Evolutionary conservation across 1,140 invertebrate genomes (phyloP), one percentile per base, ranked within the genome.

Genomic region (Oscheius sp.): DNA sequence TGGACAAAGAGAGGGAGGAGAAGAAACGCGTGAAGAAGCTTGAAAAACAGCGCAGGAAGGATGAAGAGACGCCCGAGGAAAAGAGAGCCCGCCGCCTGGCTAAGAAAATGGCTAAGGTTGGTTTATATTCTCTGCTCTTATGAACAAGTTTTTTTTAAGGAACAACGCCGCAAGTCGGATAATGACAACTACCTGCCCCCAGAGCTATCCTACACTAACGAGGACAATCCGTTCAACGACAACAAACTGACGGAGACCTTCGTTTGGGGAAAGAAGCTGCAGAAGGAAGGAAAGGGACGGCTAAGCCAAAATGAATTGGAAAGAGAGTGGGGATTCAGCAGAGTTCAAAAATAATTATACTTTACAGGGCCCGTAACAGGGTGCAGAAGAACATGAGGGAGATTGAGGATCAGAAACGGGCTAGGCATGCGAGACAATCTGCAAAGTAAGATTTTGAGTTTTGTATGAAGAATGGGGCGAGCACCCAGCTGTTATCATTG

Each of bases 221-320:
- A 91, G 28, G 95, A 98, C 85, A 99, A 99, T 88, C 96, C 96
- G 0, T 99, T 98, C 87, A 95, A 96, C 1, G 96, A 99, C 88
- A 92, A 91, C 13, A 93, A 94, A 84, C 88, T 98, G 4, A 86
- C 93, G 0, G 90, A 93, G 23, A 93, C 93, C 0, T 99, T 99
- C 87, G 91, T 96, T 2, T 99, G 96, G 96, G 88, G 88, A 1
- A 98, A 98, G 84, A 99, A 99, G 85, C 86, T 97, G 35, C 91
- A 94, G 76, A 94, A 95, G 80, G 94, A 98, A 85, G 96, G 95
- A 4, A 87, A 95, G 7, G 89, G 90, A 46, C 89, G 89, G 79
- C 89, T 94, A 0, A 89, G 89, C 26, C 86, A 89, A 66, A 91
- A 95, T 76, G 91, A 95, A 80, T 87, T 98, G 4, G 93, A 97